Base-by-base conservation (phyloP, 1,140 invertebrate genomes). In the Glomeris maerens region DNA sequence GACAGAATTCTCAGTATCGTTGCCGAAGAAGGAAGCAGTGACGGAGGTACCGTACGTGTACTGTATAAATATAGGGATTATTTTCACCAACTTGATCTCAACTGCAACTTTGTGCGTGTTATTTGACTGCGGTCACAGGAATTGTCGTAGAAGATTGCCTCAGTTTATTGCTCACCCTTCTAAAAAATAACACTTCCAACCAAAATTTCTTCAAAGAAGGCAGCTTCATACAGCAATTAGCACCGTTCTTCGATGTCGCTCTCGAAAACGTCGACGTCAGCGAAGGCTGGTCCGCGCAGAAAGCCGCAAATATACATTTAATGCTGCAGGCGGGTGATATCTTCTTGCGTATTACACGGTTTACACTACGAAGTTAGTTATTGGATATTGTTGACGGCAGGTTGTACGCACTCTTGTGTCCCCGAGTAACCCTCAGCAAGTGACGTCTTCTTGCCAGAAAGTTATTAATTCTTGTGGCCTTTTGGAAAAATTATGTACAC, bases 191-290 rank as follows among this genome's bases (percentile, higher is more conserved):
- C 64, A 79, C 85, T 3, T 96, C 91, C 52, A 99, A 98, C 73
- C 93, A 98, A 63, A 96, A 92, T 63, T 94, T 95, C 64, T 98
- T 99, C 62, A 91, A 95, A 72, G 96, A 98, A 75, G 92, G 81
- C 70, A 73, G 55, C 38, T 50, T 39, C 47, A 45, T 48, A 44
- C 53, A 67, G 47, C 61, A 56, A 45, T 57, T 66, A 39, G 60
- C 60, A 2, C 83, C 82, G 44, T 96, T 91, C 80, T 94, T 92
- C 64, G 74, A 77, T 49, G 72, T 83, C 26, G 76, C 27, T 74
- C n/a, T 73, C 51, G 57, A 65, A 22, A 53, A 63, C 7, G 55
- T 27, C 72, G 60, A 72, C 1, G 80, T 83, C 29, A 83, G 86
- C 22, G 63, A 57, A 26, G 80, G 81, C 5, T 98, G 93, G 93